Conservation (phyloP, 37 sponge, comb jelly and placozoan species). For the Spongilla lacustris region DNA sequence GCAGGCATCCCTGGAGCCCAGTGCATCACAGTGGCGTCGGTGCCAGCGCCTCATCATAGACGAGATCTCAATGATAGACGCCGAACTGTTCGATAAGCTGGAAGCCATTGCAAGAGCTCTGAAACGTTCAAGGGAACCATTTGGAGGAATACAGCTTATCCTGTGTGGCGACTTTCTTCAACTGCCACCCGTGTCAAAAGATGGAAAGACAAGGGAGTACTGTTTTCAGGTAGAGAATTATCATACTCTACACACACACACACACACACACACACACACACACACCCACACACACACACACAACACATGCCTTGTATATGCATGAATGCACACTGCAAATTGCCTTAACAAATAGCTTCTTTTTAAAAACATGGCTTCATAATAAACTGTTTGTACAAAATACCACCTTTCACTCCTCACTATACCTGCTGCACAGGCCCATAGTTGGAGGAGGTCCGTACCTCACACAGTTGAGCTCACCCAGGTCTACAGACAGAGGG, state of each 20-base stretch:
- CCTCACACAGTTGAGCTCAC: constrained; percentile 67
- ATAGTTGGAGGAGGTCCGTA: constrained; percentile 68
- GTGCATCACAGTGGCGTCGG: constrained; percentile 63
- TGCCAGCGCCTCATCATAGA: constrained; percentile 83
- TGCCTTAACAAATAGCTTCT: not conserved
- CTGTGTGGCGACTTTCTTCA: constrained; percentile 92
- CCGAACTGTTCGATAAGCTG: constrained; percentile 87
- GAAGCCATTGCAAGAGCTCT: constrained; percentile 81
- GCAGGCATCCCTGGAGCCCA: constrained; percentile 58
- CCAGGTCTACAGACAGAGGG: constrained; percentile 77
- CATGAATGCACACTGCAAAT: not conserved
- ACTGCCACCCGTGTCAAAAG: constrained; percentile 82
- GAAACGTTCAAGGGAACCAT: constrained; percentile 56
- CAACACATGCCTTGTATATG: not conserved
- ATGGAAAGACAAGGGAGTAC: constrained; percentile 45
- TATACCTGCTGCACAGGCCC: constrained; percentile 54
- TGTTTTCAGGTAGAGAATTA: constrained; percentile 78
- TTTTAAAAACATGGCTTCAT: not conserved
- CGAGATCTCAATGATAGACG: constrained; percentile 91
- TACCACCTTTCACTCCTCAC: not conserved
- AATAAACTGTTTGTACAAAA: not conserved
- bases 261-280: not conserved
- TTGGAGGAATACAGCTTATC: constrained; percentile 92
- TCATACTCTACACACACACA: not conserved
- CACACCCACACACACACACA: not conserved